Evolutionary conservation across 1,140 invertebrate species (phyloP).

Genomic region (Drosophila auraria): DNA sequence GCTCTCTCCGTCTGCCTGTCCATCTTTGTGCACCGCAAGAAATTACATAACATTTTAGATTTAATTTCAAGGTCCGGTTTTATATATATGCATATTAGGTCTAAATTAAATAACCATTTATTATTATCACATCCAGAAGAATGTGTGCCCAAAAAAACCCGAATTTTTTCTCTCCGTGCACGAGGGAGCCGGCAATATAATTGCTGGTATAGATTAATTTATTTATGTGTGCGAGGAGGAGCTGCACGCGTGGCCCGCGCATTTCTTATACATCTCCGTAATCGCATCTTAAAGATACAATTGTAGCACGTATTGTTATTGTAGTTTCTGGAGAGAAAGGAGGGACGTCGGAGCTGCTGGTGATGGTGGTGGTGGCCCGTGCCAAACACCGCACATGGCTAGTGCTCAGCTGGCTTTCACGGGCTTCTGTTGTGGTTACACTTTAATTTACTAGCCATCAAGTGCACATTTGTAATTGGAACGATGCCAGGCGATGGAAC

Average conservation of each 20-base stretch:
- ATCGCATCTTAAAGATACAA: conserved; percentile 62
- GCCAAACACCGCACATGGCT: conserved; percentile 49
- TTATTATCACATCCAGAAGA: too few species aligned
- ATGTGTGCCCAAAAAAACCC: too few species aligned
- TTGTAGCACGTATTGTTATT: conserved; percentile 25
- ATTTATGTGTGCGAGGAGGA: conserved; percentile 38
- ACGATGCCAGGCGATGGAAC: conserved; percentile 40
- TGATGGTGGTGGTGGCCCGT: conserved; percentile 32
- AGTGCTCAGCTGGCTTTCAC: conserved; percentile 6
- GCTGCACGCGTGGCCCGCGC: conserved; percentile 45
- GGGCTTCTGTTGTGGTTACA: conserved; percentile 64
- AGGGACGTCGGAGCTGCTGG: not conserved
- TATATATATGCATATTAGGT: too few species aligned
- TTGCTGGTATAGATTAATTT: conserved; percentile 74
- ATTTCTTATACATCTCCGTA: conserved; percentile 41
- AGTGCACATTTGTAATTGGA: conserved; percentile 77
- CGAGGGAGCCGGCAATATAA: conserved; percentile 43
- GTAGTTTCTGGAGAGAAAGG: conserved; percentile 3
- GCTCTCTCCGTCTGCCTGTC: too few species aligned
- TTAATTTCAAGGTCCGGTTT: too few species aligned
- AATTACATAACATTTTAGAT: too few species aligned
- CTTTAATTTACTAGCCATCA: conserved; percentile 75
- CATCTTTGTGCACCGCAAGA: not conserved
- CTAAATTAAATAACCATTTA: too few species aligned
- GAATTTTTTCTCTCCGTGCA: not conserved